Evolutionary conservation across 2,888 invertebrate genomes (phyloP).

Genomic region (Stenodema calcarata): DNA sequence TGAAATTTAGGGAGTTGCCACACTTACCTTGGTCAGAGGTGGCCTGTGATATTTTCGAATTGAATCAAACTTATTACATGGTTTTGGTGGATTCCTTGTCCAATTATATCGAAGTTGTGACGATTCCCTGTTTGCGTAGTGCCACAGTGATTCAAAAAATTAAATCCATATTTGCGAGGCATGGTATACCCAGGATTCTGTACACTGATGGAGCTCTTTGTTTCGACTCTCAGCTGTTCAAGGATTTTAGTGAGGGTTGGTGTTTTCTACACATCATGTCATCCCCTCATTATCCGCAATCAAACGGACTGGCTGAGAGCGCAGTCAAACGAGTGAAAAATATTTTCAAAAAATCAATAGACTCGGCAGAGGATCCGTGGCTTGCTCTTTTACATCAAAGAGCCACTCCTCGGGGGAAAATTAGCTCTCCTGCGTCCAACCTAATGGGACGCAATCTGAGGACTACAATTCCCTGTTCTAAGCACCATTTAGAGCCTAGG

Average conservation of each 20-base stretch:
- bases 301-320: slow-evolving; percentile 54
- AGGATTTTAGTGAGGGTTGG: slow-evolving; percentile 55
- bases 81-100: slow-evolving; percentile 54
- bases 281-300: slow-evolving; percentile 56
- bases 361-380: neutral
- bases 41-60: slow-evolving; percentile 58
- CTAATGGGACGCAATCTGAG: neutral
- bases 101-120: neutral
- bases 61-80: slow-evolving; percentile 55
- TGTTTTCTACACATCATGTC: slow-evolving; percentile 54
- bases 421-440: neutral
- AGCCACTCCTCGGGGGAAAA: neutral
- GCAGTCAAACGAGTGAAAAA: slow-evolving; percentile 34
- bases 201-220: slow-evolving; percentile 53
- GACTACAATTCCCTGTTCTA: slow-evolving; percentile 9
- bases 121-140: neutral
- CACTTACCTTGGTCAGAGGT: neutral
- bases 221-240: slow-evolving; percentile 56
- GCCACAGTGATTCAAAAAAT: neutral
- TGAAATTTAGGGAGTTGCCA: neutral
- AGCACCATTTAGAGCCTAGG: neutral
- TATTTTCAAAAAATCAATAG: slow-evolving; percentile 11
- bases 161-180: slow-evolving; percentile 18
- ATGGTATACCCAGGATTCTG: neutral
- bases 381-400: neutral